Base-by-base conservation (phyloP, 2,113 vertebrate genomes). In the Triplophysa siluroides region DNA sequence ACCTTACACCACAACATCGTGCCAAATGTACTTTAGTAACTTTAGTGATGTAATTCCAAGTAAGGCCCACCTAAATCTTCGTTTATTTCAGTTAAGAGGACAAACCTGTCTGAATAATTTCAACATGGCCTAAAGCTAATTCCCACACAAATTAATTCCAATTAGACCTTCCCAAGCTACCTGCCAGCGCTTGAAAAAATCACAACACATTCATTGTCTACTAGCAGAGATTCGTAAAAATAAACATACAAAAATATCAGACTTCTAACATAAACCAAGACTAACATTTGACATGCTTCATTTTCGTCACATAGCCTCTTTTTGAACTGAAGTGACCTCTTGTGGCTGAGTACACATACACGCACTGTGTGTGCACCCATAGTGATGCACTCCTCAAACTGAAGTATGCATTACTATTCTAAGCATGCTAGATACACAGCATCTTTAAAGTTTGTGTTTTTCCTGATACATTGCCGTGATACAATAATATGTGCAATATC, bases 271-370 rank as follows among this genome's bases (percentile, higher is more conserved):
- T n/a, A n/a, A n/a, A n/a, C n/a, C n/a, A n/a, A n/a, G n/a, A n/a
- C n/a, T n/a, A n/a, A n/a, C n/a, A n/a, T n/a, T n/a, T n/a, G n/a
- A n/a, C n/a, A 19, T n/a, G 8, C 4, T 4, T 29, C 10, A 56
- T 12, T 21, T 72, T 72, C 18, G 2, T 19, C 56, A 58, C 4
- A 2, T 8, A 38, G 21, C 33, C 19, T 71, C 26, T 13, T 33
- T 83, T 68, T 41, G 86, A 88, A 78, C 80, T 74, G 65, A 91
- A 72, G 86, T 88, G 88, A 88, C 89, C 86, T 88, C 85, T 89
- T 87, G 87, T 87, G 88, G 70, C 41, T 45, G 18, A 21, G 65
- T 41, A 23, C 24, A 62, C 29, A 52, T 11, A 14, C 24, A 56
- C 24, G 33, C 19, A 10, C 18, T 8, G n/a, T 8, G 18, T n/a